Percentiles rank a stretch among this genome's conserved stretches.
Evolutionary conservation across 37 sponge, comb jelly and placozoan species (phyloP).

Genomic region (Petrosia ficiformis): DNA sequence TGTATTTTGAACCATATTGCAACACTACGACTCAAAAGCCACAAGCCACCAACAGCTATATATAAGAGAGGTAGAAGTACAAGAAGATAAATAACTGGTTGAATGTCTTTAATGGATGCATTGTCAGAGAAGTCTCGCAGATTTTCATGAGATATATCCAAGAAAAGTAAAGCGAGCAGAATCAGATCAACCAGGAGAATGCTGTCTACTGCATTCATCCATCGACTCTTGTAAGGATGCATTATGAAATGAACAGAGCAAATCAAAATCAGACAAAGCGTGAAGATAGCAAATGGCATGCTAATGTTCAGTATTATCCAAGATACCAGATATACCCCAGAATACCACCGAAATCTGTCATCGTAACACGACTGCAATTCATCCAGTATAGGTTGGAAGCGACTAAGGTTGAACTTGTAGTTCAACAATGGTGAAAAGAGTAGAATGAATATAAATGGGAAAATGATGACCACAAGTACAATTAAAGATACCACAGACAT

Average conservation of each 20-base stretch:
- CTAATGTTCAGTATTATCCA: not conserved
- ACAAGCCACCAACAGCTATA: too few relatives aligned
- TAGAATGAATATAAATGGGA: not conserved
- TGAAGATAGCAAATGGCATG: not conserved
- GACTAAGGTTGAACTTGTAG: not conserved
- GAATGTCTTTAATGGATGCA: too few relatives aligned
- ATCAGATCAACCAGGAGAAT: not conserved
- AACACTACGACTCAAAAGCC: too few relatives aligned
- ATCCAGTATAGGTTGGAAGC: conserved; percentile 3
- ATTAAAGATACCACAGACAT: not conserved
- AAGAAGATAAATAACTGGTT: too few relatives aligned
- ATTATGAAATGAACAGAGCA: not conserved
- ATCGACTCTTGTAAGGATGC: not conserved
- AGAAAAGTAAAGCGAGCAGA: too few relatives aligned
- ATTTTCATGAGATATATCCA: too few relatives aligned
- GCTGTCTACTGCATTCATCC: not conserved
- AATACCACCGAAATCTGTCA: too few relatives aligned
- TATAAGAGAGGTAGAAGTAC: too few relatives aligned
- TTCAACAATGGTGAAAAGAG: not conserved
- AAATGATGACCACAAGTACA: not conserved
- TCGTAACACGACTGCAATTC: too few relatives aligned
- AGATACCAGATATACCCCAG: not conserved
- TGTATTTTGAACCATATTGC: too few relatives aligned
- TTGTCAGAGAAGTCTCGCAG: too few relatives aligned
- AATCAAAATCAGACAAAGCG: not conserved